Percentiles rank a stretch among this genome's conserved stretches.
These are phyloP conservation scores for Teinopalpus imperialis DNA, from an alignment of 2,888 invertebrate genomes.

Conservation along the genomic window DNA sequence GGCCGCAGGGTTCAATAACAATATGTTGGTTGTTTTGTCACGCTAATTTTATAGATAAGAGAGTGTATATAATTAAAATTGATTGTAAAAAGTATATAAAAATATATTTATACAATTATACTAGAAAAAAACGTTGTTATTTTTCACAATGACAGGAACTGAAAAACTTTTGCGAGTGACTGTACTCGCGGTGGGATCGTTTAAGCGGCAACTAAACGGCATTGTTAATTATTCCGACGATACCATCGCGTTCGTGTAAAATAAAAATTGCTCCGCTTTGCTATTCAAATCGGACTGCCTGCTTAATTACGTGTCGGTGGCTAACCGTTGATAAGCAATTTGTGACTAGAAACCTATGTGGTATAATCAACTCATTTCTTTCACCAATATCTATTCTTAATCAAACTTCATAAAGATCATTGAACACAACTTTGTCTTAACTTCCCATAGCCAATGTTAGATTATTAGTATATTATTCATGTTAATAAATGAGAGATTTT, in stretches of 20 bases:
- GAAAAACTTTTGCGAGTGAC: slow-evolving; percentile 30
- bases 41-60: too few species aligned
- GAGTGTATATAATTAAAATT: too few species aligned
- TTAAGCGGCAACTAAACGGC: slow-evolving; percentile 69
- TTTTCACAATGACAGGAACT: slow-evolving; percentile 35
- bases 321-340: slow-evolving; percentile 31
- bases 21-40: too few species aligned
- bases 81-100: too few species aligned
- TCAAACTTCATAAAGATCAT: not conserved
- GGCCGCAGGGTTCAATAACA: too few species aligned
- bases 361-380: not conserved
- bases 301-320: slow-evolving; percentile 56
- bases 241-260: slow-evolving; percentile 64
- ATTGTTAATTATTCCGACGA: slow-evolving; percentile 64
- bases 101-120: too few species aligned
- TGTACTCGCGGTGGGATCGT: slow-evolving; percentile 45
- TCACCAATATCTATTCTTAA: slow-evolving; percentile 5
- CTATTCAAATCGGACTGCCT: slow-evolving; percentile 65
- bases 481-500: too few species aligned
- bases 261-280: slow-evolving; percentile 69
- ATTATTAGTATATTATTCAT: too few species aligned
- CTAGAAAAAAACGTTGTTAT: not conserved
- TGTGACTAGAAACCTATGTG: not conserved
- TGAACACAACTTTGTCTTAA: slow-evolving; percentile 2
- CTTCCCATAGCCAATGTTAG: too few species aligned